These are phyloP conservation scores for Lasioglossum albipes DNA, from an alignment of 1,140 invertebrate genomes.

Conservation along the genomic window DNA sequence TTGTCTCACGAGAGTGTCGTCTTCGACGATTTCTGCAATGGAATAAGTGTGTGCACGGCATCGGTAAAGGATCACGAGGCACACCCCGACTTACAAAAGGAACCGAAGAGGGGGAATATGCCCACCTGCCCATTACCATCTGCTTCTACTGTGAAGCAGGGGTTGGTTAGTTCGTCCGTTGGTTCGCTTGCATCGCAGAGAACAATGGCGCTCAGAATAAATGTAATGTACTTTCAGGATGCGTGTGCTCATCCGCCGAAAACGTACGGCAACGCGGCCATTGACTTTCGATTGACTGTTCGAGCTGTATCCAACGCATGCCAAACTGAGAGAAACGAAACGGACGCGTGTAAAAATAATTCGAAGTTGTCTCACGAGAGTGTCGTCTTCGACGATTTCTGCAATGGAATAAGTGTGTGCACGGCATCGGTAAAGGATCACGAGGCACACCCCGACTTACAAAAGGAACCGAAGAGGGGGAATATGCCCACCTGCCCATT, in stretches of 20 bases:
- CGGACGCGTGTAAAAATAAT: slow-evolving; percentile 44
- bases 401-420: slow-evolving; percentile 5
- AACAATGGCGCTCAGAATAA: background rate
- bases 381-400: slow-evolving; percentile 33
- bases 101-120: slow-evolving; percentile 60
- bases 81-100: slow-evolving; percentile 56
- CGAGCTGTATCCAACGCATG: slow-evolving; percentile 69
- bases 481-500: slow-evolving; percentile 68
- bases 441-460: slow-evolving; percentile 51
- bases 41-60: slow-evolving; percentile 10
- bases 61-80: slow-evolving; percentile 36
- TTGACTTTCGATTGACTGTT: slow-evolving; percentile 70
- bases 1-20: slow-evolving; percentile 13
- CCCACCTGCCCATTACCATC: slow-evolving; percentile 72
- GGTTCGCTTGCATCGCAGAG: slow-evolving; percentile 65
- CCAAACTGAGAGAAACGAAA: slow-evolving; percentile 63
- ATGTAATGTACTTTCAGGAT: slow-evolving; percentile 35
- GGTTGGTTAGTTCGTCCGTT: slow-evolving; percentile 67
- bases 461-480: slow-evolving; percentile 60
- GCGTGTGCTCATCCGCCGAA: slow-evolving; percentile 32
- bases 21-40: slow-evolving; percentile 31
- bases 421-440: slow-evolving; percentile 28
- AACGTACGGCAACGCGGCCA: slow-evolving; percentile 47
- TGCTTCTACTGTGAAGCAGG: slow-evolving; percentile 58
- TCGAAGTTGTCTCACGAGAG: slow-evolving; percentile 5